A percentile compares a stretch with the other conserved stretches of the same genome.
Evolutionary conservation across 1,140 invertebrate genomes (phyloP).

Genomic region (Trypoxylus dichotomus): DNA sequence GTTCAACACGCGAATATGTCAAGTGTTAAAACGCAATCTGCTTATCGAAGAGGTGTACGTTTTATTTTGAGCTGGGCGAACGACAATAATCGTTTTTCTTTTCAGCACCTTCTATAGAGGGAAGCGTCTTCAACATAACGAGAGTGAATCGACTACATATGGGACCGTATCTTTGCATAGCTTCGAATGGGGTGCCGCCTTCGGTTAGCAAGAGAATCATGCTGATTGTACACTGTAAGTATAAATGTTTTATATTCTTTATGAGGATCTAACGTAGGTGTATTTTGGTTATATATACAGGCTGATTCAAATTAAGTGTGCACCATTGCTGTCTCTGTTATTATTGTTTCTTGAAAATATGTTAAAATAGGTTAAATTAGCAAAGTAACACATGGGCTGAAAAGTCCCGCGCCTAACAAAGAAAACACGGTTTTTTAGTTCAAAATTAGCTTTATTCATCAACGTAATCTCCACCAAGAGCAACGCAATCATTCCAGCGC

Average conservation of each 20-base stretch:
- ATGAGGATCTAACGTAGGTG: too few species aligned
- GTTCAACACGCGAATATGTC: not conserved
- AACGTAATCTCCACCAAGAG: too few species aligned
- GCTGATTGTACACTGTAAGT: conserved; percentile 86
- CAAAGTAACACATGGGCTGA: too few species aligned
- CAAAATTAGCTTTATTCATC: too few species aligned
- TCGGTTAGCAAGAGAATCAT: conserved; percentile 86
- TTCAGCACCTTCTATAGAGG: conserved; percentile 71
- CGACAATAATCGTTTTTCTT: conserved; percentile 42
- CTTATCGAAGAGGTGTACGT: not conserved
- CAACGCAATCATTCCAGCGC: too few species aligned
- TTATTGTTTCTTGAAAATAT: too few species aligned
- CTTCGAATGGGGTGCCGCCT: conserved; percentile 83
- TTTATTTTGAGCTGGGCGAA: not conserved
- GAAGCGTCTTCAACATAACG: conserved; percentile 75
- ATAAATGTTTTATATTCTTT: not conserved
- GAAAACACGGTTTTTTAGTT: too few species aligned
- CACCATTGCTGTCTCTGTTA: too few species aligned
- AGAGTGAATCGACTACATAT: conserved; percentile 83
- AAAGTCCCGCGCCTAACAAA: too few species aligned
- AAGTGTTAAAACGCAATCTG: conserved; percentile 12
- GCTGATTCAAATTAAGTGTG: too few species aligned
- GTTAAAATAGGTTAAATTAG: too few species aligned
- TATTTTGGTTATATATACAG: too few species aligned
- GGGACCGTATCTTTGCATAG: conserved; percentile 87